Evolutionary conservation across 2,888 invertebrate genomes (phyloP), one percentile per base, ranked within the genome.

Genomic region (Neelides folsomi): DNA sequence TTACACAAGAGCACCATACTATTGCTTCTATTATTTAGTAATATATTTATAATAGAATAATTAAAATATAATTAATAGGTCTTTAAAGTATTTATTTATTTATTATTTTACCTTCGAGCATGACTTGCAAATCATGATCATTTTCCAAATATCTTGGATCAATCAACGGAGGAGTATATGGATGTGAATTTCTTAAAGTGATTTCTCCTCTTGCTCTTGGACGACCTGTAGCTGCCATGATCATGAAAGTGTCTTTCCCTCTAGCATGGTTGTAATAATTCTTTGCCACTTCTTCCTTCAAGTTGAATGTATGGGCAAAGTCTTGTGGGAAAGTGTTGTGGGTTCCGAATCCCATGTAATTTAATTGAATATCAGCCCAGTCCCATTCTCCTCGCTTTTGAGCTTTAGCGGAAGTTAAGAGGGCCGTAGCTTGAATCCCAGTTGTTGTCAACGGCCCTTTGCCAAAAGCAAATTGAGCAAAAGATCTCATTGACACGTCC

Each of bases 311-410:
- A 34, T 55, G 54, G 13, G 58, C 57, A 55, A 61, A 60, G 42
- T 60, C 61, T 2, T 38, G 35, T 19, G 60, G 56, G 40, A 57
- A 47, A 39, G 54, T 54, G 0, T 38, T 16, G 40, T 60, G 58
- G 34, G 59, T 54, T 9, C 57, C 59, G 19, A 47, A 55, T 49
- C 60, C 61, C 19, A 62, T 49, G 15, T 62, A 50, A 20, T 60
- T 55, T 51, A 52, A 58, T 47, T 60, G 57, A n/a, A 62, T 47
- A 52, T 62, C 62, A 0, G 62, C 60, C 59, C 59, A 62, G 19
- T 55, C 49, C 20, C 51, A 48, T 52, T 27, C 27, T 27, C 27
- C 27, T 3, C 27, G 27, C 27, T 27, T 27, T 27, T 54, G 37
- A 2, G 63, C 59, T 13, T 35, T 27, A 2, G 52, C 27, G 1